Base-by-base conservation (phyloP, 2,113 vertebrate species). In the Chrysemys picta region DNA sequence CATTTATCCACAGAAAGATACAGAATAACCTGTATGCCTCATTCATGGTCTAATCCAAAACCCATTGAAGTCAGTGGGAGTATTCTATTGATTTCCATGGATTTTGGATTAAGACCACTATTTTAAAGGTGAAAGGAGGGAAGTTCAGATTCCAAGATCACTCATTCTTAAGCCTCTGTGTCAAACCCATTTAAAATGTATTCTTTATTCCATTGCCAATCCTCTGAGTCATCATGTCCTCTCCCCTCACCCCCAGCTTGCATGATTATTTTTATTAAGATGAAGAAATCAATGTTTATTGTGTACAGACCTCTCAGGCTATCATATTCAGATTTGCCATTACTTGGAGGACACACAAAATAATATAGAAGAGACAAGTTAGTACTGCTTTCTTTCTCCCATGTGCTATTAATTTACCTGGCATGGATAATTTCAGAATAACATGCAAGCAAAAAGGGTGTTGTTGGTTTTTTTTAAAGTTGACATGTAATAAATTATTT, bases 161-260 rank as follows among this genome's bases (percentile, higher is more conserved):
- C 49, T 94, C 91, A 92, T 80, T 93, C 88, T 85, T 31, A 87
- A 0, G 31, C 87, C 86, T 84, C 79, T 82, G 79, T 95, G 91
- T 35, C 89, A 94, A 91, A 69, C 31, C 54, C 35, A 75, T 89
- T 89, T 88, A 27, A 42, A 24, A 35, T 2, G 2, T 82, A 45
- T 82, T 85, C 87, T 95, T 93, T 96, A 84, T 97, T 97, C 88
- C 17, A 24, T 65, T 95, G 93, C 91, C 95, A 97, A 82, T 82
- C 57, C 6, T 89, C 72, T 95, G 96, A 96, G 90, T 96, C 91
- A 97, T 35, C 0, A 0, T 22, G 56, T 89, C 85, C 59, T 93
- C 89, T 69, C 80, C 69, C 89, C 0, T 0, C 35, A 83, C 76
- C 72, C 11, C 49, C 84, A 84, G 22, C 52, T 91, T 80, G 82